These are phyloP conservation scores for Nerophis ophidion DNA, from an alignment of 2,113 vertebrate species.

Conservation along the genomic window DNA sequence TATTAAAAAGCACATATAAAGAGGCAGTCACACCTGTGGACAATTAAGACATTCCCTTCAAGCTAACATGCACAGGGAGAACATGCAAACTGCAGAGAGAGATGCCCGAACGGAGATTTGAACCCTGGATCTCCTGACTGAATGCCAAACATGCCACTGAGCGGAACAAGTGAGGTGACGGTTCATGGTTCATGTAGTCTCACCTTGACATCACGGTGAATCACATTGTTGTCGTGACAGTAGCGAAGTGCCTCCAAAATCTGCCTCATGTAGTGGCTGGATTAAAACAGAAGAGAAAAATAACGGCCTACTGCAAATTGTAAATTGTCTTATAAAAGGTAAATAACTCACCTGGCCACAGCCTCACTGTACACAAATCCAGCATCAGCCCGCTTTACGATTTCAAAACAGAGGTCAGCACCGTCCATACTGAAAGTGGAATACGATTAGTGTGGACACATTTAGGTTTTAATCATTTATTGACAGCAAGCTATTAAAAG, in stretches of 20 bases:
- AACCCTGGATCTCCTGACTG: too few species aligned
- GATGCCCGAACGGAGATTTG: too few species aligned
- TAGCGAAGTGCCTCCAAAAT: constrained; percentile 93
- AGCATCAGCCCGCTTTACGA: constrained; percentile 89
- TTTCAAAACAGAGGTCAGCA: constrained; percentile 91
- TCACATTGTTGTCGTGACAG: constrained; percentile 97
- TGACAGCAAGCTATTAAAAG: constrained; percentile 3
- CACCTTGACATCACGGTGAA: constrained; percentile 96
- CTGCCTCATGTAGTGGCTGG: constrained; percentile 95
- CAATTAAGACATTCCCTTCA: too few species aligned
- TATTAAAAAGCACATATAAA: too few species aligned
- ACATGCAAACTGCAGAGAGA: too few species aligned
- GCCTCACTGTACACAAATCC: constrained; percentile 96
- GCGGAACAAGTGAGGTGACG: too few species aligned
- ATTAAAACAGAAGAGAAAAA: background rate
- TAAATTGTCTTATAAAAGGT: background rate
- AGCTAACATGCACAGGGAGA: too few species aligned
- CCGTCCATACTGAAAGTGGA: constrained; percentile 83
- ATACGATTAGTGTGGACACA: background rate
- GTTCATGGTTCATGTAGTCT: constrained; percentile 30
- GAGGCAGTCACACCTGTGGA: too few species aligned
- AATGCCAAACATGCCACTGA: too few species aligned
- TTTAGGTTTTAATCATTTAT: background rate
- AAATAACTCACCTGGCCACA: constrained; percentile 81
- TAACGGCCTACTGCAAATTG: background rate